A percentile compares a stretch with the other conserved stretches of the same genome.
phyloP scores from a whole-genome alignment of 1,140 invertebrate genomes.

The Tetraneura akinire region DNA sequence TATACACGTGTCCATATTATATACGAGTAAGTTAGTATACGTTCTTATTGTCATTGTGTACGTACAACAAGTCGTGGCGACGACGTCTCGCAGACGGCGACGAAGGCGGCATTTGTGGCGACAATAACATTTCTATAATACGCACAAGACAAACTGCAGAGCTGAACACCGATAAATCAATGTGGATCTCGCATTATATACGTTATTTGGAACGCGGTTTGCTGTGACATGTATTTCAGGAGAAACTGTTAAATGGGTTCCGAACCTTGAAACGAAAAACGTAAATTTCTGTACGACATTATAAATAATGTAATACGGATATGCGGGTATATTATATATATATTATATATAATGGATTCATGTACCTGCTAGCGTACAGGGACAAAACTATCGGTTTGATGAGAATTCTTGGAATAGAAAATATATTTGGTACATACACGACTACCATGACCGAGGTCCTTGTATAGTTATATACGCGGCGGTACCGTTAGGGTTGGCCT shows the following conservation, averaged over 20 bases:
- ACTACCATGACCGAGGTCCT: not conserved
- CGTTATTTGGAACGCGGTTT: not conserved
- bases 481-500: conserved; percentile 3
- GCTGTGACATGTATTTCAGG: conserved; percentile 9
- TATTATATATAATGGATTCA: not conserved
- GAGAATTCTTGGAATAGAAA: not conserved
- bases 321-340: not conserved
- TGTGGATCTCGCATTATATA: not conserved
- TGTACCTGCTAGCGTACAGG: not conserved
- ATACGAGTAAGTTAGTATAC: too few relatives aligned
- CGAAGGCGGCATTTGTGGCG: not conserved
- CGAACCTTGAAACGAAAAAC: not conserved
- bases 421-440: not conserved
- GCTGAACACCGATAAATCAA: conserved; percentile 20
- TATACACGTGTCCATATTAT: too few relatives aligned
- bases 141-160: not conserved
- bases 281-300: not conserved
- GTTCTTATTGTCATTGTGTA: not conserved
- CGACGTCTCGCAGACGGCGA: not conserved
- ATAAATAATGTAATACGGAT: not conserved
- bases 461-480: not conserved
- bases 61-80: not conserved
- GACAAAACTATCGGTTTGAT: not conserved
- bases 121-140: not conserved
- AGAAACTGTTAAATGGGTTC: not conserved